Conservation (phyloP, 2,113 vertebrate species). For the Orientallactaga bullata region DNA sequence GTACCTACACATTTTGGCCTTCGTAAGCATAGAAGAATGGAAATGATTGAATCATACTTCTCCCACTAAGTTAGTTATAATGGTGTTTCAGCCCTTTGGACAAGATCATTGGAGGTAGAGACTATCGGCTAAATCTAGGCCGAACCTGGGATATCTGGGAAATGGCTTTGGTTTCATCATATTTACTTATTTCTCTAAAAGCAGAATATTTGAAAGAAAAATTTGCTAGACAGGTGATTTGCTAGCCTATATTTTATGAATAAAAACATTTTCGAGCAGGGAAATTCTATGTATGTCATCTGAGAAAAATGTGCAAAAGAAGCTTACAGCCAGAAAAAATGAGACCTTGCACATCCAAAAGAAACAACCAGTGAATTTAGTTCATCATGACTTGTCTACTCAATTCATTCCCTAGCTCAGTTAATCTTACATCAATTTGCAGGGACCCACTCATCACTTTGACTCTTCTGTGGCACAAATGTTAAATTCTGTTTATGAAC, state of each 20-base stretch:
- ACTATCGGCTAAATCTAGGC: slow-evolving; percentile 32
- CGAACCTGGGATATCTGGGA: background rate
- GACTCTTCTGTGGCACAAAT: slow-evolving; percentile 27
- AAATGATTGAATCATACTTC: slow-evolving; percentile 11
- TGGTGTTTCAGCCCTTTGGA: background rate
- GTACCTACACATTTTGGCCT: background rate
- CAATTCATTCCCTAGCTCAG: slow-evolving; percentile 47
- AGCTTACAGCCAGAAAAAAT: slow-evolving; percentile 60
- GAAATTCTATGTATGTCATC: slow-evolving; percentile 62
- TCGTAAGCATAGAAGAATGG: slow-evolving; percentile 5
- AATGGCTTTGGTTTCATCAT: slow-evolving; percentile 51
- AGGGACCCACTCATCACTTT: slow-evolving; percentile 10
- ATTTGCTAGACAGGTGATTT: slow-evolving; percentile 51
- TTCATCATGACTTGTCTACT: slow-evolving; percentile 59
- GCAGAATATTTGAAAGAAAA: slow-evolving; percentile 65
- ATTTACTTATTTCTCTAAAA: slow-evolving; percentile 61
- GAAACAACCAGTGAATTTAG: slow-evolving; percentile 63
- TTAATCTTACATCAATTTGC: slow-evolving; percentile 57
- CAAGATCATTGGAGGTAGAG: slow-evolving; percentile 15
- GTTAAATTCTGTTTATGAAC: slow-evolving; percentile 60
- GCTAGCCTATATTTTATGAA: slow-evolving; percentile 59
- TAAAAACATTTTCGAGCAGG: slow-evolving; percentile 65
- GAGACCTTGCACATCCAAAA: slow-evolving; percentile 39
- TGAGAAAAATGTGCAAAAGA: slow-evolving; percentile 69
- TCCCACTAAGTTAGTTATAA: slow-evolving; percentile 30